Base-by-base conservation (phyloP, 2,888 invertebrate genomes). In the Encarsia formosa region DNA sequence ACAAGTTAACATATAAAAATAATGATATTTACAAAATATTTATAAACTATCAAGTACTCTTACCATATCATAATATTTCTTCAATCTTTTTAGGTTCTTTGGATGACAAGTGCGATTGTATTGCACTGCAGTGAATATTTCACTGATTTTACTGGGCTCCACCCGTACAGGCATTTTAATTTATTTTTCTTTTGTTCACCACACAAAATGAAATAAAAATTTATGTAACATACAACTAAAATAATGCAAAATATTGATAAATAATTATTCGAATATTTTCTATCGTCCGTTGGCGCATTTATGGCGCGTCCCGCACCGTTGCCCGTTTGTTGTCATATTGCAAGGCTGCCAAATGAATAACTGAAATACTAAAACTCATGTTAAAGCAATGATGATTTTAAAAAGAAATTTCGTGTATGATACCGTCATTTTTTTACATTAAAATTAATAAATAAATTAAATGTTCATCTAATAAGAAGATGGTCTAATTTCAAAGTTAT, bases 51-150 rank as follows among this genome's bases (percentile, higher is more conserved):
- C n/a, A 23, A 39, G 45, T 54, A 47, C 44, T 63, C 67, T 70
- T 75, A 86, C 87, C 76, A 80, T 80, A 58, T 78, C 77, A 64
- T 83, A 85, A 8, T 82, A 66, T 65, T 81, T 81, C 34, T 76
- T 77, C 71, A 86, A 74, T 66, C 82, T 81, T 58, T 83, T 82
- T 0, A 79, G 74, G 60, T 81, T 81, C 65, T 80, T 81, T 57
- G 81, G 81, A 67, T 87, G 86, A 59, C 79, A 80, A 4, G 84
- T 82, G 58, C 82, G 80, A 59, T 80, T 82, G 53, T 76, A 78
- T 65, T 87, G 86, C 15, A 82, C 83, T 62, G 80, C 80, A 62
- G 81, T 77, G 71, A 85, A 83, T 65, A 83, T 80, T 63, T 78
- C 54, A 52, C 53, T 52, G 9, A 57, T 44, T 41, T 51, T 51